A percentile compares a stretch with the other conserved stretches of the same genome.
Evolutionary conservation across 2,113 vertebrate genomes (phyloP).

Genomic region (Cheirogaleus medius): DNA sequence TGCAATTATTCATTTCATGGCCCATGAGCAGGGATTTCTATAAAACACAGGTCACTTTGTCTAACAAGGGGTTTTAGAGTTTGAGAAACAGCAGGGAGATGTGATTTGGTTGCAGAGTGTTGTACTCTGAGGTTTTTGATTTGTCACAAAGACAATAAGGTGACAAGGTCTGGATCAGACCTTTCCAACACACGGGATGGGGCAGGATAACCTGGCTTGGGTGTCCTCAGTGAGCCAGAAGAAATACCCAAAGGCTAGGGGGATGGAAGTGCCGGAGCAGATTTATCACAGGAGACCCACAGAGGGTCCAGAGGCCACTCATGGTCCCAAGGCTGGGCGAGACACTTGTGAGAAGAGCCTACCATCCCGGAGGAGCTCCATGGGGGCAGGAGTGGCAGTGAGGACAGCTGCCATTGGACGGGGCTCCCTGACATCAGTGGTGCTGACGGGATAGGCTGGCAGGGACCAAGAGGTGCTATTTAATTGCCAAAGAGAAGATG

Average conservation of each 20-base stretch:
- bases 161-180: neutral
- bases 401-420: neutral
- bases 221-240: neutral
- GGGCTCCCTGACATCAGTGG: neutral
- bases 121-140: neutral
- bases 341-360: neutral
- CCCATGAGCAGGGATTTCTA: neutral
- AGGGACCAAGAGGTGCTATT: neutral
- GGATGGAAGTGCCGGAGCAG: too few species aligned
- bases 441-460: neutral
- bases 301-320: neutral
- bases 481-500: neutral
- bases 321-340: too few species aligned
- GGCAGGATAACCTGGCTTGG: neutral
- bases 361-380: neutral
- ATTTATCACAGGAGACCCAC: neutral
- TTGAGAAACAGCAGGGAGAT: neutral
- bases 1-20: neutral
- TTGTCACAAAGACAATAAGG: neutral
- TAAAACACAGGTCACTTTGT: neutral
- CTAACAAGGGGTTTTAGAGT: neutral
- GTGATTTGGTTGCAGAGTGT: neutral
- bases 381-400: neutral
- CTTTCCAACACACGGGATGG: neutral
- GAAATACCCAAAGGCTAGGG: neutral